Base-by-base conservation (phyloP, 1,140 invertebrate species). In the Pissodes strobi region DNA sequence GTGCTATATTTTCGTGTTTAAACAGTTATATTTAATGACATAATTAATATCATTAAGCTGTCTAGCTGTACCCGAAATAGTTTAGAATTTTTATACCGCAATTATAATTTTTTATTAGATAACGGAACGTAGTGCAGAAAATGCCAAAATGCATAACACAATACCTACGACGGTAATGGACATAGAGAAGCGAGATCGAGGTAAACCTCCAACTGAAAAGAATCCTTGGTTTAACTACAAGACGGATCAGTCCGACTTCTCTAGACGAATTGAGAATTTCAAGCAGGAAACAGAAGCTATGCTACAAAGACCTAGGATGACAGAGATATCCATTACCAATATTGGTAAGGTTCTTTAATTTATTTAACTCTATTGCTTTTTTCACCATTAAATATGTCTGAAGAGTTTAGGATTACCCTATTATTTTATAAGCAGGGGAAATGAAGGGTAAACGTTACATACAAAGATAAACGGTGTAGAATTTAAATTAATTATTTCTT, bases 241-340 rank as follows among this genome's bases (percentile, higher is more conserved):
- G 41, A 72, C 68, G 3, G 74, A 75, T 55, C 66, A 69, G 23
- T 72, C 73, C 18, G 68, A 74, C 12, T 73, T 75, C 23, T 57
- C 70, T 21, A 58, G 69, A 25, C 65, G 88, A 63, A 85, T 90
- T 43, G 79, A 86, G 37, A 82, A 83, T 53, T 90, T 90, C 72
- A 88, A 88, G 69, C 80, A 87, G 69, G 88, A 90, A 76, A 90
- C 88, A 0, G 82, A 86, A 68, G 88, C 87, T 13, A 85, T 88
- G 81, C 69, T 90, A n/a, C 82, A 85, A 27, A 76, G 85, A 84
- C 69, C 73, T 13, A 62, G 75, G 41, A 72, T 70, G 45, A 65
- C 69, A 22, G 69, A 75, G 61, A 72, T 75, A 52, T 66, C 66
- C 39, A 58, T 71, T 23, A 55, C 18, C 18, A 68, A 67, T 63